Evolutionary conservation across 2,888 invertebrate species (phyloP).

Genomic region (Hesperia comma): DNA sequence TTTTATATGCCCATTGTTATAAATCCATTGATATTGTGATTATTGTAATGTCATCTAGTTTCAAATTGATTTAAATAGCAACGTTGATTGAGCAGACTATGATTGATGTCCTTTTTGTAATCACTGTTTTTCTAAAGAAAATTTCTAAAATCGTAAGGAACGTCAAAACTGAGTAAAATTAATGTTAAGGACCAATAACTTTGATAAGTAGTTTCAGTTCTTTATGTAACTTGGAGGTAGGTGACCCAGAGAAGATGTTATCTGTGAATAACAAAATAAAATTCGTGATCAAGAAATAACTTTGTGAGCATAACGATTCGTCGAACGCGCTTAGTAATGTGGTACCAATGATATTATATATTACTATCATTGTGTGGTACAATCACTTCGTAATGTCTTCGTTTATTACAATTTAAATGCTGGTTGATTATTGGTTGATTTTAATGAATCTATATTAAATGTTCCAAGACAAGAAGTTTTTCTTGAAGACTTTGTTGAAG

Average conservation of each 20-base stretch:
- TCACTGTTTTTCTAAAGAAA: too few species aligned
- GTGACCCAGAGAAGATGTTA: slow-evolving; percentile 2
- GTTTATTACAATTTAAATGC: neutral
- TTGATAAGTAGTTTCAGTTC: too few species aligned
- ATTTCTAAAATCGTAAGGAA: neutral
- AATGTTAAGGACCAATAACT: too few species aligned
- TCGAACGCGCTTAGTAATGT: too few species aligned
- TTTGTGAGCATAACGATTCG: too few species aligned
- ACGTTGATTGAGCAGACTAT: too few species aligned
- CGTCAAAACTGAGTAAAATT: too few species aligned
- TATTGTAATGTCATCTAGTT: too few species aligned
- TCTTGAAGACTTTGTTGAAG: neutral
- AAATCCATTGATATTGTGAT: neutral
- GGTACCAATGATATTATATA: too few species aligned
- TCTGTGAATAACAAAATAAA: neutral
- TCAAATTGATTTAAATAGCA: too few species aligned
- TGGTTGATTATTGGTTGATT: neutral
- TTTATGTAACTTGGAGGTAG: neutral
- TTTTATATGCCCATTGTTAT: neutral
- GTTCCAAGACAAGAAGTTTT: neutral
- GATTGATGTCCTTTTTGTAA: too few species aligned
- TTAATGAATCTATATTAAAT: slow-evolving; percentile 2
- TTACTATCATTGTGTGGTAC: too few species aligned
- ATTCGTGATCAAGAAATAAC: neutral
- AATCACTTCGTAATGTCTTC: neutral